Conservation (phyloP, 2,888 invertebrate genomes). For the Rhingia rostrata region DNA sequence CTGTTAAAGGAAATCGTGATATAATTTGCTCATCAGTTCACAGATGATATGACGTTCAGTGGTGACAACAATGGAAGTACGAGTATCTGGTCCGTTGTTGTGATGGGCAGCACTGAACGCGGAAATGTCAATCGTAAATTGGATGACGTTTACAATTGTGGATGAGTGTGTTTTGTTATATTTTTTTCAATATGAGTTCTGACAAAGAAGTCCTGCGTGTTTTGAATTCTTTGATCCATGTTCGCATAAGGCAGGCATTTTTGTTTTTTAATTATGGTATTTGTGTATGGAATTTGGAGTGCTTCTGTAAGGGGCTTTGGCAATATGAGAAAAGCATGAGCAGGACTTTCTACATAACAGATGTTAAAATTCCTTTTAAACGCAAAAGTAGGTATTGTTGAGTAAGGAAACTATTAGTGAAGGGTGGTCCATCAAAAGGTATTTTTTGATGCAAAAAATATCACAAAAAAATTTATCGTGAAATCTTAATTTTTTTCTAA, state of each 20-base stretch:
- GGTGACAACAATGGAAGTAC: constrained; percentile 49
- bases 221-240: constrained; percentile 22
- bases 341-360: too few species aligned
- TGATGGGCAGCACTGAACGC: constrained; percentile 40
- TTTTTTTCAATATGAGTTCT: not conserved
- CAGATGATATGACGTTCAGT: constrained; percentile 46
- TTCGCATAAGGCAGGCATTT: not conserved
- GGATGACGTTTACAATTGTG: constrained; percentile 43
- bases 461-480: too few species aligned
- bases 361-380: too few species aligned
- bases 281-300: too few species aligned
- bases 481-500: too few species aligned
- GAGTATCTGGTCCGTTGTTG: constrained; percentile 16
- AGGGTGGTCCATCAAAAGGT: too few species aligned
- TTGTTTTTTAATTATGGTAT: not conserved
- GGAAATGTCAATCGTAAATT: constrained; percentile 63
- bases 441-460: too few species aligned
- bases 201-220: constrained; percentile 23
- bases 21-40: constrained; percentile 56
- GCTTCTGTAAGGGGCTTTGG: too few species aligned
- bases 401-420: too few species aligned
- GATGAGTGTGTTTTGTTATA: constrained; percentile 4
- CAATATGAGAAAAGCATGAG: too few species aligned
- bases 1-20: constrained; percentile 57
- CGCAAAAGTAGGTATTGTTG: too few species aligned